Evolutionary conservation across 2,113 vertebrate species (phyloP).

Genomic region (Martes martes): DNA sequence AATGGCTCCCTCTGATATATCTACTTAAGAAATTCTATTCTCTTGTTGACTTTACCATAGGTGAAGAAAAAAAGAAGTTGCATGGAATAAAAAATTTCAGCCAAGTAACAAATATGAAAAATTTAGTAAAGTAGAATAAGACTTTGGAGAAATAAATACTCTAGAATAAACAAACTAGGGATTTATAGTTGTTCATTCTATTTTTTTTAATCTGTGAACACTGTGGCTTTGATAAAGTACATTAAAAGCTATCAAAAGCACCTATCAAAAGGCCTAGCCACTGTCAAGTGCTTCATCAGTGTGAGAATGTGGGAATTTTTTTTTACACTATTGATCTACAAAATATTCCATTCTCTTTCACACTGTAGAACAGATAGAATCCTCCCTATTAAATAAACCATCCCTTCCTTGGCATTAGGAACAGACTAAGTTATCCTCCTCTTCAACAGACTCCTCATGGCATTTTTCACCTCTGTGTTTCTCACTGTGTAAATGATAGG

Average conservation of each 20-base stretch:
- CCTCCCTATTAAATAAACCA: background rate
- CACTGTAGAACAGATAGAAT: background rate
- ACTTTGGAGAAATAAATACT: background rate
- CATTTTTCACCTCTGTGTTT: conserved; percentile 66
- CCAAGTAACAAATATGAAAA: background rate
- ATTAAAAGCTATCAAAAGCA: background rate
- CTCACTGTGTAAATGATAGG: conserved; percentile 73
- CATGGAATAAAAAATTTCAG: background rate
- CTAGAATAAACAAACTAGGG: background rate
- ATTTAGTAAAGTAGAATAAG: background rate
- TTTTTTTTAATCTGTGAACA: background rate
- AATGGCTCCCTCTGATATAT: background rate
- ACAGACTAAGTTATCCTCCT: background rate
- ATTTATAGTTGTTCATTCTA: background rate
- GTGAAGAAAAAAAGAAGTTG: background rate
- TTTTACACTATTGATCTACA: background rate
- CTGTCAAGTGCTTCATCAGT: background rate
- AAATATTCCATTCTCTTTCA: background rate
- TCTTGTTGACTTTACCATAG: background rate
- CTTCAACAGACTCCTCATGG: conserved; percentile 44
- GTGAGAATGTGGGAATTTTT: background rate
- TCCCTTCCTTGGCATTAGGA: background rate
- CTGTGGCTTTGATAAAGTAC: background rate
- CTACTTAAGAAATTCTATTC: background rate
- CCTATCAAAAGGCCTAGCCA: background rate